Evolutionary conservation across 2,113 vertebrate genomes (phyloP), one percentile per base, ranked within the genome.

Genomic region (Boulengeromyrus knoepffleri): DNA sequence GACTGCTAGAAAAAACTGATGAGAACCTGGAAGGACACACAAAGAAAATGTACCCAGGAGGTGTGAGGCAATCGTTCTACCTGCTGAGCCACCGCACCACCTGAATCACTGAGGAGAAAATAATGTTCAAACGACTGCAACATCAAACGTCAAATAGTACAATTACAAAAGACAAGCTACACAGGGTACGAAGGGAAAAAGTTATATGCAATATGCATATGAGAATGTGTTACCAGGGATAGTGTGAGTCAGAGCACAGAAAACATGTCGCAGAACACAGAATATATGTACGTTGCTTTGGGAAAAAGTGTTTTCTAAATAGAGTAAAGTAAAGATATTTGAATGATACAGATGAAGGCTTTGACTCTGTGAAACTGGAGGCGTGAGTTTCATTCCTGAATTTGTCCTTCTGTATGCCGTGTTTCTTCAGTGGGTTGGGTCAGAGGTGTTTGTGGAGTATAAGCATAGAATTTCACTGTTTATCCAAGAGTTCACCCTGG

Each of bases 391-490:
- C 42, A 49, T 27, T 17, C 31, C 42, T 31, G 42, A 45, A 49
- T 70, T 47, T 88, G 19, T 87, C 85, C 31, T 19, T 87, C 27
- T 31, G 62, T 3, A 70, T 70, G 62, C 62, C n/a, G 10, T 31
- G 27, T 31, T 70, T 31, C n/a, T 31, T 47, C 42, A 12, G 21
- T 39, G 19, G n/a, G 47, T 46, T 15, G 27, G 62, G 58, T 77
- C 36, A 80, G 62, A 70, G n/a, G 62, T 70, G 62, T 70, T 74
- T 49, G 53, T 47, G 21, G 21, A 31, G 83, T 42, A 50, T 5
- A 70, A 49, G 83, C 42, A 47, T 74, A 53, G 85, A 56, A 87
- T 87, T 56, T 50, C 49, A 58, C 88, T 87, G 62, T 91, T 89
- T 91, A 89, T 87, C 66, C 39, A 84, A 50, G 21, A 85, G 24